Evolutionary conservation across 2,888 invertebrate genomes (phyloP), one percentile per base, ranked within the genome.

Genomic region (Amphimallon solstitiale): DNA sequence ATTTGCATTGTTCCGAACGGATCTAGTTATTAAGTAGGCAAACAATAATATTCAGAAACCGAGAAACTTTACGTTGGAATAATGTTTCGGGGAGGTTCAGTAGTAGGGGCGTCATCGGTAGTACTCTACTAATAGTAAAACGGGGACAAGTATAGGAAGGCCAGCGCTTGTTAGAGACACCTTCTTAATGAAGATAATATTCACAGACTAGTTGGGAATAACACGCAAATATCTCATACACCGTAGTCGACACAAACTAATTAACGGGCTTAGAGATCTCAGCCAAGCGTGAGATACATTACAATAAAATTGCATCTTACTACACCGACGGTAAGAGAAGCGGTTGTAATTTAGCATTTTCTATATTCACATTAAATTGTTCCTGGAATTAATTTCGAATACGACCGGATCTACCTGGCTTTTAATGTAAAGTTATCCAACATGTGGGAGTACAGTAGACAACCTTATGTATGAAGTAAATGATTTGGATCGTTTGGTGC

Each of bases 181-280:
- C 49, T 56, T 35, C 35, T 46, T 68, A 68, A 70, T 63, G 68
- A 65, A 68, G 67, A 66, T 66, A 69, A 69, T 68, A 69, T 68
- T 65, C 61, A 52, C 52, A 62, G 63, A 46, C 59, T 61, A 59
- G 52, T 54, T 48, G 62, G 15, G 40, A 37, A 43, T 19, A 12
- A 14, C 40, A 40, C 23, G 49, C 48, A 29, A 29, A 29, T 29
- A 29, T 49, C 35, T 14, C 19, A 37, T 15, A 12, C 56, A 49
- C 61, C 15, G 49, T 49, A 37, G 48, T 49, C 37, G 62, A 34
- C 35, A 49, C 59, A 37, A 48, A 67, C 66, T 70, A 70, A 70
- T 70, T 70, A 70, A 68, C 68, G 61, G 52, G 38, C 60, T 61
- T 21, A 40, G 37, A 19, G 34, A 34, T 35, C 63, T 43, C 63